phyloP scores from a whole-genome alignment of 2,888 invertebrate genomes.

The Cerastis leucographa region DNA sequence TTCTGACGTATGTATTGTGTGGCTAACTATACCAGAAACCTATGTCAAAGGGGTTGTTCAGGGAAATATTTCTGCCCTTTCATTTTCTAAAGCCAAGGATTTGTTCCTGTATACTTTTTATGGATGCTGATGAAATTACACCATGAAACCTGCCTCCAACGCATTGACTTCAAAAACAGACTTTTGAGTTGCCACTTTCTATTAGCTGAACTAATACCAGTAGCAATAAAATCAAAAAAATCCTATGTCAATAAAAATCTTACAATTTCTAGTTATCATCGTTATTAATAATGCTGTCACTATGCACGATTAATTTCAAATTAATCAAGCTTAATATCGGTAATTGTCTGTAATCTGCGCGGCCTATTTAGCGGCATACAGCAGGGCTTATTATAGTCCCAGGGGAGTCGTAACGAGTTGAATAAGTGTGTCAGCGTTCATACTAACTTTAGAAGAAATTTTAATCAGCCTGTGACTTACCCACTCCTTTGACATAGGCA shows the following conservation, averaged over 20 bases:
- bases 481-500: background rate
- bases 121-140: background rate
- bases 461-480: background rate
- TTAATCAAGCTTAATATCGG: slow-evolving; percentile 53
- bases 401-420: slow-evolving; percentile 22
- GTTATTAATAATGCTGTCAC: background rate
- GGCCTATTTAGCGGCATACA: slow-evolving; percentile 30
- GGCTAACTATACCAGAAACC: background rate
- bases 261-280: background rate
- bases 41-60: background rate
- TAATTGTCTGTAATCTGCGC: slow-evolving; percentile 53
- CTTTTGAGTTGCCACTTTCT: background rate
- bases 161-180: background rate
- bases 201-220: background rate
- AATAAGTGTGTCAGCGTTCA: slow-evolving; percentile 8
- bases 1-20: background rate
- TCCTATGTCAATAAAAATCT: background rate
- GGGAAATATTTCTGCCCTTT: background rate
- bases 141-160: background rate
- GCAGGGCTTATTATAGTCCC: slow-evolving; percentile 40
- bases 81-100: background rate
- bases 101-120: background rate
- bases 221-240: background rate
- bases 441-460: background rate
- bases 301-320: slow-evolving; percentile 39